Evolutionary conservation across 2,113 vertebrate species (phyloP).

Genomic region (Natator depressus): DNA sequence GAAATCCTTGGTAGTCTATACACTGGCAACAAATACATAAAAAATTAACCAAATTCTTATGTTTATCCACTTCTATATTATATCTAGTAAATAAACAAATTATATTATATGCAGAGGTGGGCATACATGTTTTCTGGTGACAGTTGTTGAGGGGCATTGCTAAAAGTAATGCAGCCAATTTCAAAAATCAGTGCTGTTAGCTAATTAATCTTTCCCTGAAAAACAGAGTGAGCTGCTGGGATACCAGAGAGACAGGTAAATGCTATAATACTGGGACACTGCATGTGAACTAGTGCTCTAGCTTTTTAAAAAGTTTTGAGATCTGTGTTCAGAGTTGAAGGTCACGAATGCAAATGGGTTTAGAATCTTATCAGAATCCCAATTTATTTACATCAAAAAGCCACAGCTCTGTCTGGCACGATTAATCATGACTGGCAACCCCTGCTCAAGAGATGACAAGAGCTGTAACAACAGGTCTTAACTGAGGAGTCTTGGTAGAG

Average conservation of each 20-base stretch:
- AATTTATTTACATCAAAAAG: conserved; percentile 44
- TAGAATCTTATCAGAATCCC: conserved; percentile 12
- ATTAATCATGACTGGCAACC: conserved; percentile 9
- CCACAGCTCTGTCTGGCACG: neutral
- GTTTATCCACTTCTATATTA: neutral
- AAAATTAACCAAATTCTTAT: neutral
- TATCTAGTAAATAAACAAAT: neutral
- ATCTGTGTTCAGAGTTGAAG: neutral
- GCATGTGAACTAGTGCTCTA: neutral
- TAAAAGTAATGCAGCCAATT: conserved; percentile 19
- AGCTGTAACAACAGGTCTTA: conserved; percentile 9
- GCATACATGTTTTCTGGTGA: conserved; percentile 5
- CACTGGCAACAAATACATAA: neutral
- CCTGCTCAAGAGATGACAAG: conserved; percentile 25
- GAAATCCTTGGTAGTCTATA: neutral
- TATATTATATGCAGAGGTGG: neutral
- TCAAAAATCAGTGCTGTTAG: conserved; percentile 19
- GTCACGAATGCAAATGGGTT: neutral
- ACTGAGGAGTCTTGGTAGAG: neutral
- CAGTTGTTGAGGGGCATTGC: conserved; percentile 32
- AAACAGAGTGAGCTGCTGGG: too few species aligned
- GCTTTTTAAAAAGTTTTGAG: neutral
- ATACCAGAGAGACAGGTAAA: neutral
- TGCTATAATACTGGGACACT: too few species aligned
- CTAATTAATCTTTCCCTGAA: neutral